These are phyloP conservation scores for Pipistrellus pipistrellus DNA, from an alignment of 2,797 vertebrate genomes.

Conservation along the genomic window DNA sequence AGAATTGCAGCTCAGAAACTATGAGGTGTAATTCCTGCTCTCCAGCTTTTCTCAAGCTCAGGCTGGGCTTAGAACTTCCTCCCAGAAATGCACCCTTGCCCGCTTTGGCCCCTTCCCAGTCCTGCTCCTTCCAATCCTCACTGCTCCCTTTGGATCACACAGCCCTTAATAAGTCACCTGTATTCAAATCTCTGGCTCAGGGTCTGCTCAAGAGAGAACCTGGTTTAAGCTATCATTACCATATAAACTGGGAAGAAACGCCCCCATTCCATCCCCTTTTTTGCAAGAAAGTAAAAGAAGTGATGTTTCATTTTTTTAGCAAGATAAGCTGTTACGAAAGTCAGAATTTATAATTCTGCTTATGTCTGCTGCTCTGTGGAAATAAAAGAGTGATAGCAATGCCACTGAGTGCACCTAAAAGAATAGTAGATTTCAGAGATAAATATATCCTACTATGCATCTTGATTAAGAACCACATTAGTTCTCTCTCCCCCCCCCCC, in stretches of 20 bases:
- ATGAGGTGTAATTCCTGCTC: not conserved
- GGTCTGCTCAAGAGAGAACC: not conserved
- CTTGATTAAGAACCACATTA: conserved; percentile 46
- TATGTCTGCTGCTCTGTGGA: not conserved
- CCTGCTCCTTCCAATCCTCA: not conserved
- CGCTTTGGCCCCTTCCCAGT: not conserved
- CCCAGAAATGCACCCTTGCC: not conserved
- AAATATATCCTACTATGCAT: not conserved
- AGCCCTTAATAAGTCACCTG: not conserved
- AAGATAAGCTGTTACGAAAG: not conserved
- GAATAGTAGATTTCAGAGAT: not conserved
- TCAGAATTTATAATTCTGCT: not conserved
- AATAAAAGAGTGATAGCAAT: conserved; percentile 15
- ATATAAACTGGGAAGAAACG: not conserved
- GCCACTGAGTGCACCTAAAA: not conserved
- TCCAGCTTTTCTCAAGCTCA: not conserved
- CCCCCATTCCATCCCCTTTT: not conserved
- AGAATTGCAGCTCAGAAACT: not conserved
- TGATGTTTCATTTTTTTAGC: not conserved
- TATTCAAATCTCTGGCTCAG: not conserved
- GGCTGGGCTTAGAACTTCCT: not conserved
- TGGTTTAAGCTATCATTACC: not conserved
- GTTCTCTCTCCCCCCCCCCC: not conserved
- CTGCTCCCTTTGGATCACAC: not conserved
- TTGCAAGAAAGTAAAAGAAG: conserved; percentile 14